A percentile compares a stretch with the other conserved stretches of the same genome.
These are phyloP conservation scores for Carapus acus DNA, from an alignment of 2,797 vertebrate species.

Conservation along the genomic window DNA sequence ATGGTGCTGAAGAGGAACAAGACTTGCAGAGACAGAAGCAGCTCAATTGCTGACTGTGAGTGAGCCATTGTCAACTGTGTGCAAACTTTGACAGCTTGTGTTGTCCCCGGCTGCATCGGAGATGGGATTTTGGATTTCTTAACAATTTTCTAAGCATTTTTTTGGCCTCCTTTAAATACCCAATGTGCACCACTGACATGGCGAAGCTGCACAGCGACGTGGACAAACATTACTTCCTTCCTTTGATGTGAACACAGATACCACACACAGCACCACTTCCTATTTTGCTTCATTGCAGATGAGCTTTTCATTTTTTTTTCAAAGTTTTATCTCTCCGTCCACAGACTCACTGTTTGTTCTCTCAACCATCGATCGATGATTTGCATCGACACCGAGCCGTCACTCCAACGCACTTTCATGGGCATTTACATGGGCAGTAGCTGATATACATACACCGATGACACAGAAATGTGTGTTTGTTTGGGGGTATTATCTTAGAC, in stretches of 20 bases:
- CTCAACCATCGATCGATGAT: slow-evolving; percentile 3
- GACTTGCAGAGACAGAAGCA: slow-evolving; percentile 24
- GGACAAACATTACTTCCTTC: slow-evolving; percentile 14
- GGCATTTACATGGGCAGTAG: slow-evolving; percentile 30
- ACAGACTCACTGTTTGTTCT: slow-evolving; percentile 42
- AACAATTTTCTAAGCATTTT: too few species aligned
- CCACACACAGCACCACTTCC: background rate
- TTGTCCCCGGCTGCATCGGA: too few species aligned
- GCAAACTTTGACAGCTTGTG: too few species aligned
- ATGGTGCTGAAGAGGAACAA: slow-evolving; percentile 43
- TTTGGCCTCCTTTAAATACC: too few species aligned
- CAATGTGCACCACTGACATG: too few species aligned
- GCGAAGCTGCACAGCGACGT: background rate
- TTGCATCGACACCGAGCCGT: background rate
- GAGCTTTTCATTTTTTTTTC: background rate
- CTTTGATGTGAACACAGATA: slow-evolving; percentile 1
- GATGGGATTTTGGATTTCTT: too few species aligned
- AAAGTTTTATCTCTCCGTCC: slow-evolving; percentile 1
- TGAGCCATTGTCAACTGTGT: background rate
- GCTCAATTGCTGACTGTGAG: slow-evolving; percentile 1
- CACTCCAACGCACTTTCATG: background rate
- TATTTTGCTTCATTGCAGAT: background rate
- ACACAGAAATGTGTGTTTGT: background rate
- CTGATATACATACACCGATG: slow-evolving; percentile 11
- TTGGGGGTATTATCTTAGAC: slow-evolving; percentile 4